Conservation (phyloP, 1,140 invertebrate genomes). For the Drusus annulatus region DNA sequence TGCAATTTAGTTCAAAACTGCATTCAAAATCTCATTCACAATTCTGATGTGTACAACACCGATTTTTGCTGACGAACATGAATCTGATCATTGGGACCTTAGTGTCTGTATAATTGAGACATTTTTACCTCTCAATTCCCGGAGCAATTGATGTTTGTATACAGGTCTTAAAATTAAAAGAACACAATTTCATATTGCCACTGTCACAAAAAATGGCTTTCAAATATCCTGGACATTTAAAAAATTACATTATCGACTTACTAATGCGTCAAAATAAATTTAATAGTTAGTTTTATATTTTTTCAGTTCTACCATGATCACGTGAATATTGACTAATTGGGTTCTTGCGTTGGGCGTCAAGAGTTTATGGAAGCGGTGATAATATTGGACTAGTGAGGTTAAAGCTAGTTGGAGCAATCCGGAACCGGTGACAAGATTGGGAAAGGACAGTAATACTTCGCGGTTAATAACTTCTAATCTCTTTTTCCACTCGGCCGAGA, state of each 20-base stretch:
- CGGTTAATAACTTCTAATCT: conserved; percentile 95
- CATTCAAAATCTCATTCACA: too few relatives aligned
- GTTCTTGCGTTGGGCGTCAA: conserved; percentile 90
- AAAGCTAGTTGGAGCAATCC: conserved; percentile 94
- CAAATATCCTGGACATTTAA: background rate
- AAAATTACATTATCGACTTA: conserved; percentile 7
- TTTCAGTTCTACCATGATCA: conserved; percentile 99
- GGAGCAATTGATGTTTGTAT: too few relatives aligned
- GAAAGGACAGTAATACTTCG: conserved; percentile 96
- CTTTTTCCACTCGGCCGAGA: conserved; percentile 94
- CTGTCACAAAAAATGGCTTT: background rate
- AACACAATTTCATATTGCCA: too few relatives aligned
- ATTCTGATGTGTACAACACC: too few relatives aligned
- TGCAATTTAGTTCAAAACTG: too few relatives aligned
- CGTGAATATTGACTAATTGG: conserved; percentile 97
- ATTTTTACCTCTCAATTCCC: too few relatives aligned
- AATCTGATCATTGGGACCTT: too few relatives aligned
- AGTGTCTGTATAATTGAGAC: too few relatives aligned
- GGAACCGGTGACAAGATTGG: conserved; percentile 95
- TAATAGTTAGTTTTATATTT: conserved; percentile 96
- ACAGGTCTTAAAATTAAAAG: too few relatives aligned
- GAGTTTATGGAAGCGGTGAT: conserved; percentile 97
- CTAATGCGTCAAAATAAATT: conserved; percentile 48
- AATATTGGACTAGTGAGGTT: conserved; percentile 97
- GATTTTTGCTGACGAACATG: too few relatives aligned